Percentiles rank a stretch among this genome's conserved stretches.
phyloP scores from a whole-genome alignment of 2,888 invertebrate genomes.

The Clunio marinus region DNA sequence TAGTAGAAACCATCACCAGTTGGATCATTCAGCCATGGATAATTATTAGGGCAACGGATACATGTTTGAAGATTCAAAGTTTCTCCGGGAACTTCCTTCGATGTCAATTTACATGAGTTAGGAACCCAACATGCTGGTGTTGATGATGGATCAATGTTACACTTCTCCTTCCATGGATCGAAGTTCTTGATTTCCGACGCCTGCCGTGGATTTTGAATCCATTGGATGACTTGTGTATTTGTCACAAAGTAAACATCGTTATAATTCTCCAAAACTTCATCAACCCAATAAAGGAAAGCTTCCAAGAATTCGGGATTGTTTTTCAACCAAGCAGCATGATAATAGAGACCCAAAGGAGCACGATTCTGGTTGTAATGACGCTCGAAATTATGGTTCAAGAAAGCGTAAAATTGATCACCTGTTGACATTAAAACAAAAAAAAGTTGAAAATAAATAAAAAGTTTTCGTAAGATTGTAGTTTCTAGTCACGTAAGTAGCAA shows the following conservation, averaged over 20 bases:
- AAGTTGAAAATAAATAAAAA: too few species aligned
- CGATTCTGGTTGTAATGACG: conserved; percentile 87
- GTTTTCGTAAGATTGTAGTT: neutral
- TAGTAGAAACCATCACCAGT: conserved; percentile 69
- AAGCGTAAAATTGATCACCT: conserved; percentile 91
- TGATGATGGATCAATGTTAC: conserved; percentile 68
- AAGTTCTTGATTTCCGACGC: conserved; percentile 82
- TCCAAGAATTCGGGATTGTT: conserved; percentile 90
- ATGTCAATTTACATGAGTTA: conserved; percentile 84
- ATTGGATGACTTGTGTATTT: conserved; percentile 94
- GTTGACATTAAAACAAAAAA: too few species aligned
- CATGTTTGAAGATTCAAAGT: conserved; percentile 91
- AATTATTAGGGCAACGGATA: conserved; percentile 88
- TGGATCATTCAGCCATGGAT: conserved; percentile 92
- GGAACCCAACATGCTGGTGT: conserved; percentile 81
- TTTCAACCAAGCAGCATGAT: conserved; percentile 91
- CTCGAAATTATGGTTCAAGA: conserved; percentile 89
- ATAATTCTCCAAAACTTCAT: conserved; percentile 77
- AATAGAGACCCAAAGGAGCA: conserved; percentile 83
- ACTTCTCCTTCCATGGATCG: conserved; percentile 93
- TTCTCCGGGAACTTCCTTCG: conserved; percentile 90
- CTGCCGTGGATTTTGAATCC: conserved; percentile 90
- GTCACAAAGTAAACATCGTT: conserved; percentile 92
- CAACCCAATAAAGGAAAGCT: conserved; percentile 90
- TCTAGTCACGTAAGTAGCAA: neutral